Evolutionary conservation across 1,140 invertebrate species (phyloP), one percentile per base, ranked within the genome.

Genomic region (Euura saliciscinereae): DNA sequence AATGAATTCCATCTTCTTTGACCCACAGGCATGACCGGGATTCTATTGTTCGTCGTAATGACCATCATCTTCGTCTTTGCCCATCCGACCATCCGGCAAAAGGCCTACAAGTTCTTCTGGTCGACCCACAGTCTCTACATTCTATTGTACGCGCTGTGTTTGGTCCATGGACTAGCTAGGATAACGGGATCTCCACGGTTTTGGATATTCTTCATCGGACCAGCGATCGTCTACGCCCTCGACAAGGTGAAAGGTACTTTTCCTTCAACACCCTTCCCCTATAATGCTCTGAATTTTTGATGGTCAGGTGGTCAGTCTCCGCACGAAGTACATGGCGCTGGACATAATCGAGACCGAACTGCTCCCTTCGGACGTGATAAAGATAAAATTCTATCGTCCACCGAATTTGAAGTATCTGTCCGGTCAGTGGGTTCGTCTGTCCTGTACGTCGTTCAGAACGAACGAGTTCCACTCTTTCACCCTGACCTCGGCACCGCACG

Each of bases 381-480:
- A 96, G 87, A 93, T 97, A 8, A 96, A 96, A 81, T 97, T 96
- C 82, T 97, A 97, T 80, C 90, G 98, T 44, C 98, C 98, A 4
- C 96, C 97, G 0, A 98, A 98, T 85, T 93, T 99, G 76, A 98
- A 98, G 86, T 99, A 99, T 86, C 89, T 98, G 8, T 98, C 97
- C 46, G 93, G 93, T 6, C 93, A 94, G 80, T 94, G 93, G 93
- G 95, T 99, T 2, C 90, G 98, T 0, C 88, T 99, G 7, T 94
- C 96, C 0, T 99, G 98, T 81, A 98, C 97, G 0, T 93, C 94
- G 0, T 98, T 99, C 79, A 91, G 94, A 71, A 93, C 94, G 42
- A 93, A 96, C 76, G 98, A 99, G 84, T 99, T 97, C 86, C 98
- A 99, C 86, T 98, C 98, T 0, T 99, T 99, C 81, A 99, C 98